phyloP scores from a whole-genome alignment of 2,797 vertebrate genomes.

The Amblyopsis hoosieri region DNA sequence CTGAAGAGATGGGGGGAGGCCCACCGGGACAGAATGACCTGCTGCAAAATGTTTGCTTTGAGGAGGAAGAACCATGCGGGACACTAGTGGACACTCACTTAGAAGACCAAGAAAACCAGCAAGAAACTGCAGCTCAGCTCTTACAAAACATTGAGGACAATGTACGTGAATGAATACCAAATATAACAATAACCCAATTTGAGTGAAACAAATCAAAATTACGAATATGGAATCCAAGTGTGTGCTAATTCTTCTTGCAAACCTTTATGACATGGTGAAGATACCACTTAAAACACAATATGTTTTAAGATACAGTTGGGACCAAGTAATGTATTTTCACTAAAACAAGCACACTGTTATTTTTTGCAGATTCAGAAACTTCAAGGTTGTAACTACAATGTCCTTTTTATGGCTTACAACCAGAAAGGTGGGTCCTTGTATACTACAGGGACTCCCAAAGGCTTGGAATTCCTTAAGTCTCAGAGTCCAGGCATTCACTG shows the following conservation, averaged over 20 bases:
- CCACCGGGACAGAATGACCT: not conserved
- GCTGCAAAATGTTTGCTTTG: not conserved
- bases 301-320: too few relatives aligned
- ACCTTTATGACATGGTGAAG: not conserved
- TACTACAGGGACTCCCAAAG: constrained; percentile 10
- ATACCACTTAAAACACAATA: not conserved
- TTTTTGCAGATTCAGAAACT: constrained; percentile 16
- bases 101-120: not conserved
- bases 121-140: constrained; percentile 6
- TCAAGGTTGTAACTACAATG: constrained; percentile 12
- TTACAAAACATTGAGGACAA: constrained; percentile 13
- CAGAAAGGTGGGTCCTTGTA: constrained; percentile 8
- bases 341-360: not conserved
- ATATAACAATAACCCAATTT: not conserved
- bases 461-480: constrained; percentile 13
- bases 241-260: not conserved
- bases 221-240: not conserved
- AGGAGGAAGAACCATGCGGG: not conserved
- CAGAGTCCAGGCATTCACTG: constrained; percentile 18
- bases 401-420: constrained; percentile 21
- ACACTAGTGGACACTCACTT: not conserved
- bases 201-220: not conserved
- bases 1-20: not conserved
- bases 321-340: not conserved
- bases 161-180: not conserved